Base-by-base conservation (phyloP, 2,113 vertebrate genomes). In the Xenus cinereus region DNA sequence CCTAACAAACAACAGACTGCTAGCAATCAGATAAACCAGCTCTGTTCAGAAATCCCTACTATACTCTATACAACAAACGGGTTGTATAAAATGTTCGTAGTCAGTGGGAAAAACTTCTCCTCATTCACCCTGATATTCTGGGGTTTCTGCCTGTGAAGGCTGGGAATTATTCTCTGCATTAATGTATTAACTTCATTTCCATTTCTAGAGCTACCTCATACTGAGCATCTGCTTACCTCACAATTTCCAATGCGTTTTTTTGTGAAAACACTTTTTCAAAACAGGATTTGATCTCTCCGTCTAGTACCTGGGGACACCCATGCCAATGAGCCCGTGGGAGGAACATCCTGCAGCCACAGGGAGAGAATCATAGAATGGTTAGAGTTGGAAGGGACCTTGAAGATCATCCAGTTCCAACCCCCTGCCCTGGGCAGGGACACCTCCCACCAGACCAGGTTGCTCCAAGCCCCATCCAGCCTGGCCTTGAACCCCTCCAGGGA, bases 1-100 rank as follows among this genome's bases (percentile, higher is more conserved):
- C 88, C 86, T 93, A 97, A 95, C 95, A 97, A 97, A 96, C 68
- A 96, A 93, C 88, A 95, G 86, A 76, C 84, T 54, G 69, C 76
- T 45, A 66, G 86, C 41, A 89, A 90, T 93, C 74, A 69, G 80
- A 90, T 66, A 74, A 83, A 84, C n/a, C 13, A 1, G 35, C 30
- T 79, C 80, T 89, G 43, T 78, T 86, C 94, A 3, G 5, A 93
- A 93, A 95, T 87, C 83, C 76, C 76, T 69, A 68, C 5, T 53
- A 93, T 21, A 80, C 30, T 12, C 68, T 23, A 68, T 18, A 62
- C 6, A 84, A 80, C 30, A 78, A 92, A 81, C 12, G 35, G n/a
- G 12, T 48, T 67, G 10, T 59, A 19, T 51, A 78, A 90, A 94
- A 81, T 37, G 6, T 54, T 54, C 69, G 48, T 35, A 71, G 53